Percentiles rank a stretch among this genome's conserved stretches.
Conservation (phyloP, 2,113 vertebrate species). For the Notothenia coriiceps region DNA sequence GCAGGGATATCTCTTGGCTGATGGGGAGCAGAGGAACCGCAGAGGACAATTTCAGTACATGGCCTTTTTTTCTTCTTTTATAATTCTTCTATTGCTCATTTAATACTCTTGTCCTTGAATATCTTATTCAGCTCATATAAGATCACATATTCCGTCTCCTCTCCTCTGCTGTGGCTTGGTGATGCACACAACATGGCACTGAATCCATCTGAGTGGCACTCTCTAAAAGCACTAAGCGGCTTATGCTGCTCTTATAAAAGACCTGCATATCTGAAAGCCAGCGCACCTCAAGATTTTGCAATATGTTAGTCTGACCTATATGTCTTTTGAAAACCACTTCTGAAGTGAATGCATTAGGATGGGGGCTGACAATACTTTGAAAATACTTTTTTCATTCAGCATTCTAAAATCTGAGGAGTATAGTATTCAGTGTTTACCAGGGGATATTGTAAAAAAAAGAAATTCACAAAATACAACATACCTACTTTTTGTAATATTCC, state of each 20-base stretch:
- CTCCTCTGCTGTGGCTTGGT: slow-evolving; percentile 8
- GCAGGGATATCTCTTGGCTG: not conserved
- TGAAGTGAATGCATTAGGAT: slow-evolving; percentile 10
- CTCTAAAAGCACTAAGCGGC: slow-evolving; percentile 47
- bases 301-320: slow-evolving; percentile 37
- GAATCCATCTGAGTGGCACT: slow-evolving; percentile 48
- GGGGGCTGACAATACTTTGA: not conserved
- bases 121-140: slow-evolving; percentile 11
- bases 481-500: too few relatives aligned
- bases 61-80: not conserved
- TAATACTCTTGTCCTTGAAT: not conserved
- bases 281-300: slow-evolving; percentile 41
- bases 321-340: slow-evolving; percentile 5
- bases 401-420: not conserved
- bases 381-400: not conserved
- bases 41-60: not conserved
- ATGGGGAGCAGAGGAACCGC: not conserved
- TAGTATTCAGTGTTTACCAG: not conserved
- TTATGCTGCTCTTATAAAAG: slow-evolving; percentile 46
- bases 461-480: too few relatives aligned
- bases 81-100: not conserved
- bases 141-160: slow-evolving; percentile 26
- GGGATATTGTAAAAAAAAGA: not conserved
- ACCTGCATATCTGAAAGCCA: slow-evolving; percentile 52
- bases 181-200: slow-evolving; percentile 24